These are phyloP conservation scores for Protodeltote pygarga DNA, from an alignment of 2,888 invertebrate genomes.

Conservation along the genomic window DNA sequence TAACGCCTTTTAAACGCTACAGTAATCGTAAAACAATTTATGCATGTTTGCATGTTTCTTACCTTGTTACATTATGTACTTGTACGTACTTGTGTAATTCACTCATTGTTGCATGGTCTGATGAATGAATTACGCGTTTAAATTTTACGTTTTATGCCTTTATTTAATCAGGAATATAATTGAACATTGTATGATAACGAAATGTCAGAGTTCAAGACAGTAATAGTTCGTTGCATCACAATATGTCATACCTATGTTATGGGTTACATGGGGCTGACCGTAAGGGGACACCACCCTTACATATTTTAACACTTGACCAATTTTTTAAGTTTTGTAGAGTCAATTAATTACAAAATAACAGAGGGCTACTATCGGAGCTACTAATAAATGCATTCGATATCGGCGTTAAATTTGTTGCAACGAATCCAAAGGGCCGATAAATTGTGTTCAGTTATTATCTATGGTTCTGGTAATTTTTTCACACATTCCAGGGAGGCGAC, in stretches of 20 bases:
- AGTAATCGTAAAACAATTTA: conserved; percentile 44
- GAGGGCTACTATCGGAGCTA: conserved; percentile 44
- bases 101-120: conserved; percentile 27
- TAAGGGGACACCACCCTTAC: conserved; percentile 48
- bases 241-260: conserved; percentile 43
- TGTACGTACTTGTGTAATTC: conserved; percentile 24
- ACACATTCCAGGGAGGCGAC: conserved; percentile 75
- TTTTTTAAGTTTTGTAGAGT: conserved; percentile 75
- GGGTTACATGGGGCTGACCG: conserved; percentile 35
- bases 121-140: conserved; percentile 12
- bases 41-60: conserved; percentile 52
- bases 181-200: conserved; percentile 36
- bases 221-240: conserved; percentile 45
- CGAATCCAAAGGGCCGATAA: conserved; percentile 42
- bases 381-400: conserved; percentile 61
- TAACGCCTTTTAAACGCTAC: conserved; percentile 44
- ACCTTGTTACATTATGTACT: conserved; percentile 34
- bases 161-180: conserved; percentile 29
- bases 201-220: conserved; percentile 43
- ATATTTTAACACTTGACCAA: conserved; percentile 70
- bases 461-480: conserved; percentile 69
- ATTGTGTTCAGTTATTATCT: conserved; percentile 53
- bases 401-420: conserved; percentile 61
- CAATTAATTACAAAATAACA: conserved; percentile 75
- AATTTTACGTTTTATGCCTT: conserved; percentile 19